Evolutionary conservation across 2,888 invertebrate genomes (phyloP), one percentile per base, ranked within the genome.

Genomic region (Epistrophella euchroma): DNA sequence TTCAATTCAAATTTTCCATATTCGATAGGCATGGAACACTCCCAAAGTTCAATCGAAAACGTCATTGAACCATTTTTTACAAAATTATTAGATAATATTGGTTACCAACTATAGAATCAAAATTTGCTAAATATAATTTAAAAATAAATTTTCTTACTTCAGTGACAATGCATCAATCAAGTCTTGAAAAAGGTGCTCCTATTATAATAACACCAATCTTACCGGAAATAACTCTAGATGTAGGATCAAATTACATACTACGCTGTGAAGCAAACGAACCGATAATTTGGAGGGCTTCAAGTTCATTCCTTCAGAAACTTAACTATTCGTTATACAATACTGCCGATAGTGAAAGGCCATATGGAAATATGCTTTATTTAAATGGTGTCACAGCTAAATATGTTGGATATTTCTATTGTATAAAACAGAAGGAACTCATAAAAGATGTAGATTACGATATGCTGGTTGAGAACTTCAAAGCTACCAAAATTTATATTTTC

Each of bases 391-490:
- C 93, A 56, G 92, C 92, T 17, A 91, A 91, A 22, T 91, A 93
- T 71, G 94, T 95, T 73, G 94, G 94, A 60, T 94, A 93, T 89
- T 94, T 94, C 88, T 94, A 93, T 83, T 95, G 95, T 89, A 92
- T 93, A 68, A 93, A 94, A 88, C 89, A 91, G 4, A 89, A 90
- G n/a, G 89, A 89, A 47, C 77, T 89, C 22, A 55, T 75, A 0
- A 62, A 88, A 2, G 91, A 92, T 22, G 90, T 91, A n/a, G 89
- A 91, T 15, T 88, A 91, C 4, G 90, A 90, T 4, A 90, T 92
- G 64, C n/a, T 43, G 40, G 90, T 92, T 19, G 90, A 91, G 58
- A 88, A 89, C 15, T 90, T 91, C 62, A 89, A 91, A 19, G 92
- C 92, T 15, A 92, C 92, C n/a, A 91, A 91, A 13, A 92, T 94